These are phyloP conservation scores for Smutsia gigantea DNA, from an alignment of 2,797 vertebrate genomes.

Conservation along the genomic window DNA sequence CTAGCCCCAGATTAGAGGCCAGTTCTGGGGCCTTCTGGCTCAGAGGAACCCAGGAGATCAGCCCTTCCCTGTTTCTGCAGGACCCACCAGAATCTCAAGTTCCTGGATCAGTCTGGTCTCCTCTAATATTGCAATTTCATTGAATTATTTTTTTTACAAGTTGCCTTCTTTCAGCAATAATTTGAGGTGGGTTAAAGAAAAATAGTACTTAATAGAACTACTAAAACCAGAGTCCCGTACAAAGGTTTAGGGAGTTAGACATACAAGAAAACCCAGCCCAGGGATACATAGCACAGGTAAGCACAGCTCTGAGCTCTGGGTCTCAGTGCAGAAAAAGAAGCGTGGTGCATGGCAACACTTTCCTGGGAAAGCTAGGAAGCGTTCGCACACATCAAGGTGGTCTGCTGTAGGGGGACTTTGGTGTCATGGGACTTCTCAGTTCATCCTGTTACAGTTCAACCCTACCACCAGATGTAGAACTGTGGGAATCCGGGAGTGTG, in stretches of 20 bases:
- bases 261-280: not conserved
- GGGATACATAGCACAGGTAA: not conserved
- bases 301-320: not conserved
- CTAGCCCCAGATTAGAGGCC: not conserved
- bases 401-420: not conserved
- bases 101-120: not conserved
- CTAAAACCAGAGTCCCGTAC: not conserved
- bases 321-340: not conserved
- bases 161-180: conserved; percentile 24
- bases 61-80: not conserved
- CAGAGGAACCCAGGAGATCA: not conserved
- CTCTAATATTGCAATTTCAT: not conserved
- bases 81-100: not conserved
- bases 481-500: not conserved
- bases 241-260: not conserved
- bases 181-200: not conserved
- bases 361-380: not conserved
- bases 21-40: not conserved
- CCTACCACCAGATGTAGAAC: not conserved
- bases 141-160: not conserved
- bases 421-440: not conserved
- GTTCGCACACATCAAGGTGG: not conserved
- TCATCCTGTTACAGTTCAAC: not conserved
- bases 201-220: not conserved
- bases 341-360: not conserved